phyloP scores from a whole-genome alignment of 2,888 invertebrate species.

The Gasteruption jaculator region DNA sequence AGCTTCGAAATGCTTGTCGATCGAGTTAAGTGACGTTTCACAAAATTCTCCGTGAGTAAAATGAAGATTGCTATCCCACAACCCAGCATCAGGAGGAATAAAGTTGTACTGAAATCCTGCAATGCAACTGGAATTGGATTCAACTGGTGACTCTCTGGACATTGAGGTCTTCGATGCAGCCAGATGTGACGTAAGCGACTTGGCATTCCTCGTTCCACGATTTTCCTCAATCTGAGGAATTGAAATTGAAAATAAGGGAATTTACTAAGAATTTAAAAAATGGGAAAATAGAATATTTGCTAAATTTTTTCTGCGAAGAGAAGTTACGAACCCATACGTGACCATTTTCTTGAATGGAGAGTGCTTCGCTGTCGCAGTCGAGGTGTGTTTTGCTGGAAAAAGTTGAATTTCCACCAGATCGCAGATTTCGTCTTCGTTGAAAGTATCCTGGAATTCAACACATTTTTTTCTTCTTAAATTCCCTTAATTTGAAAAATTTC shows the following conservation, averaged over 20 bases:
- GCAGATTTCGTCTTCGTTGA: slow-evolving; percentile 64
- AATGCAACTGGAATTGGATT: slow-evolving; percentile 33
- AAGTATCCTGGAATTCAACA: slow-evolving; percentile 51
- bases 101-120: slow-evolving; percentile 35
- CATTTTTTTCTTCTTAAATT: neutral
- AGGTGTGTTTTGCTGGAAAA: slow-evolving; percentile 28
- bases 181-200: slow-evolving; percentile 29
- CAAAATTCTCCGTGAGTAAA: slow-evolving; percentile 27
- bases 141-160: slow-evolving; percentile 35
- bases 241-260: neutral
- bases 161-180: slow-evolving; percentile 31
- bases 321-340: slow-evolving; percentile 35
- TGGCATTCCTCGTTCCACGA: slow-evolving; percentile 32
- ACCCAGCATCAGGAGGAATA: slow-evolving; percentile 31
- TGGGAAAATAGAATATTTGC: neutral
- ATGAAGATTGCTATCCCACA: slow-evolving; percentile 22
- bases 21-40: too few relatives aligned
- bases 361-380: slow-evolving; percentile 31
- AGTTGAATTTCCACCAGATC: slow-evolving; percentile 57
- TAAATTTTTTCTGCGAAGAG: neutral
- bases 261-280: too few relatives aligned
- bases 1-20: too few relatives aligned
- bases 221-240: slow-evolving; percentile 29
- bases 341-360: slow-evolving; percentile 43
- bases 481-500: neutral